Base-by-base conservation (phyloP, 1,140 invertebrate genomes). In the Drosophila bocqueti region DNA sequence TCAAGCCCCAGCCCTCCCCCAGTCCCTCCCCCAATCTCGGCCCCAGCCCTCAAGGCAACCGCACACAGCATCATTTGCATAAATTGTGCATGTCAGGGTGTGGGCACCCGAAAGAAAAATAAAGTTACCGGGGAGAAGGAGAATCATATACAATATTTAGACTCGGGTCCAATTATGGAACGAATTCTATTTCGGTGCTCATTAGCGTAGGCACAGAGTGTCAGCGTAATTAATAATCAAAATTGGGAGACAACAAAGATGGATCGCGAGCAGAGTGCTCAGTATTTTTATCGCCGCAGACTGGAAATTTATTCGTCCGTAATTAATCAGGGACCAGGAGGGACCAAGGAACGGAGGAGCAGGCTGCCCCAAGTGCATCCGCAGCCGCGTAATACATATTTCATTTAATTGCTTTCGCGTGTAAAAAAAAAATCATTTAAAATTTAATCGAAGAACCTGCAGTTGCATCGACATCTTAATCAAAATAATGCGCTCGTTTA, bases 151-250 rank as follows among this genome's bases (percentile, higher is more conserved):
- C 26, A 16, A 16, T 68, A 83, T 71, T 80, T 83, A 77, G 67
- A 74, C 64, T 73, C 43, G 50, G 42, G 61, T 46, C 59, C 68
- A 80, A 80, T 80, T 87, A 87, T 89, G 80, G 84, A 83, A 66
- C 65, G 58, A 60, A 77, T 74, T 87, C 83, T 87, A 87, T 89
- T 87, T 87, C 13, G 76, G 83, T 77, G 72, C 76, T 89, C 83
- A 87, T 87, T 87, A 87, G 84, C 72, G 76, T 58, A 54, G 80
- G 38, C 84, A 64, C 68, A 74, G 77, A 78, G 83, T 83, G 83
- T 87, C 83, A 69, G 67, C 45, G 76, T 83, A 86, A 86, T 89
- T 86, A 86, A 86, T 86, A 87, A 83, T 74, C 66, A 67, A 69
- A 63, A 49, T 7, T 29, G 21, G 21, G 38, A 77, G 31, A 31